Evolutionary conservation across 2,888 invertebrate species (phyloP), one percentile per base, ranked within the genome.

Genomic region (Apamea monoglypha): DNA sequence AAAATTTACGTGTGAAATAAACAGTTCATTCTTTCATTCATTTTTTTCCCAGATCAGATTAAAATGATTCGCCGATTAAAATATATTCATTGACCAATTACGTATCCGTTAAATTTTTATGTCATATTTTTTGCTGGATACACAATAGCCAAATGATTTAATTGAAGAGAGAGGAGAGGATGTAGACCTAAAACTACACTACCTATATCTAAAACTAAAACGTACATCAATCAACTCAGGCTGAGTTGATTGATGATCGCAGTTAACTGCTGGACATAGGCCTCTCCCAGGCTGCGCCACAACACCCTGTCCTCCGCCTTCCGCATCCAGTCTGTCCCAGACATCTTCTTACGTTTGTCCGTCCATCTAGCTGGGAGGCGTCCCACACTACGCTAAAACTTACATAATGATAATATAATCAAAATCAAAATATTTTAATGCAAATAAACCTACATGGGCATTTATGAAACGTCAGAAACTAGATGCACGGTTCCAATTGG

Each of bases 61-160:
- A 80, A 87, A 85, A 85, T 87, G 77, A 85, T 85, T 64, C 74
- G 50, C 44, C 80, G 69, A 87, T 85, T 85, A 85, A 85, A 81
- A 85, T 85, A 87, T 84, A 84, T 84, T 84, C 80, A 87, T 56
- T 77, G 74, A 67, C 80, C 75, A 44, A 85, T 85, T 85, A 87
- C 79, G 82, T 87, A 69, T 78, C 87, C 29, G 1, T 1, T n/a
- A 16, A 12, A 1, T 4, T 40, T 67, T 21, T 36, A 50, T 59
- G 10, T 4, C 40, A 10, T n/a, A n/a, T 40, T 56, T 47, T 56
- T 25, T 25, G 47, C 36, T 32, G 32, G 73, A 25, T 25, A 29
- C 29, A 29, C 53, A 6, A 40, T 44, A 25, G 4, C 53, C 36
- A 36, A 70, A 36, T 32, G 5, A 25, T 14, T 69, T 50, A 32